These are phyloP conservation scores for Montipora sp. DNA, from an alignment of 64 coral and sea anemone species.

Conservation along the genomic window DNA sequence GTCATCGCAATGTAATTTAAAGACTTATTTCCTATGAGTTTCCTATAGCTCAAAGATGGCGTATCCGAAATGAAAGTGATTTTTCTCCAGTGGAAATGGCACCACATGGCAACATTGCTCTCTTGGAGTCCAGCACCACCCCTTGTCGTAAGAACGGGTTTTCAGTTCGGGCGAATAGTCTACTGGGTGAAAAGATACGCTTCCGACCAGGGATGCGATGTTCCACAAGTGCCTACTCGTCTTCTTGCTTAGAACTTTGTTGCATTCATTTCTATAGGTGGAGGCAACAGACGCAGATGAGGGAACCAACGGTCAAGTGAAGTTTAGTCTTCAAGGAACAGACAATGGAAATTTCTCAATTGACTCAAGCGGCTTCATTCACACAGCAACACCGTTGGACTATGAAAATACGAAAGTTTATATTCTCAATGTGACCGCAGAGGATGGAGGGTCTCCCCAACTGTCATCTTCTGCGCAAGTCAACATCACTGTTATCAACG, in stretches of 20 bases:
- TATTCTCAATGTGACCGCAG: constrained; percentile 74
- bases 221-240: too few relatives aligned
- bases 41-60: too few relatives aligned
- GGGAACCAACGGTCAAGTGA: constrained; percentile 74
- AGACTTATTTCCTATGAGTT: too few relatives aligned
- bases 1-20: too few relatives aligned
- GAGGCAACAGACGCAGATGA: constrained; percentile 78
- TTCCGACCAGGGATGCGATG: too few relatives aligned
- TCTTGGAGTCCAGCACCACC: too few relatives aligned
- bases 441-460: constrained; percentile 70
- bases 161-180: too few relatives aligned
- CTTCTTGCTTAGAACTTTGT: neutral
- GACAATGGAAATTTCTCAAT: constrained; percentile 77
- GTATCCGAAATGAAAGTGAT: too few relatives aligned
- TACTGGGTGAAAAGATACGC: too few relatives aligned
- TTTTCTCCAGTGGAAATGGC: too few relatives aligned
- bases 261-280: constrained; percentile 52
- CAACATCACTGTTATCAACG: constrained; percentile 74
- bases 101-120: too few relatives aligned
- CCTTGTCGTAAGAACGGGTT: too few relatives aligned
- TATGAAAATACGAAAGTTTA: constrained; percentile 81
- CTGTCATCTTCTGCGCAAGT: constrained; percentile 63
- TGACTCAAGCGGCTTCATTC: constrained; percentile 74
- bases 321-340: constrained; percentile 60
- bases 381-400: constrained; percentile 69